phyloP scores from a whole-genome alignment of 2,113 vertebrate genomes.

The Rhinichthys klamathensis region DNA sequence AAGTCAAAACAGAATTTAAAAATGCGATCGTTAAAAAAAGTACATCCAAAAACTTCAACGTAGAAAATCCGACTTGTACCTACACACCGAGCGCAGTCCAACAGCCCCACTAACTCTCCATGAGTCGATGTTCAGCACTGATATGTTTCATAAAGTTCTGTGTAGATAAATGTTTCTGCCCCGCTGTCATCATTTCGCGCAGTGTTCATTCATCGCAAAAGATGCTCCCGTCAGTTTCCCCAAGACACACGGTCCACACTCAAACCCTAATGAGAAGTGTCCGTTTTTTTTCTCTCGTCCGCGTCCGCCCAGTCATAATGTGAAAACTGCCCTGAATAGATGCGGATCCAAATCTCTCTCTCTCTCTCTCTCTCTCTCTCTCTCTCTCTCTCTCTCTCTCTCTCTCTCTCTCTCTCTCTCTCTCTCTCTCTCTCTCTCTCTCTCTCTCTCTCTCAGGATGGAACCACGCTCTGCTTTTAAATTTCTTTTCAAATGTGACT shows the following conservation, averaged over 20 bases:
- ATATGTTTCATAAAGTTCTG: conserved; percentile 14
- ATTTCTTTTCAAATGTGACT: no score
- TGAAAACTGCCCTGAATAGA: not conserved
- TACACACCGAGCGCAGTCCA: no score
- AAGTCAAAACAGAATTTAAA: not conserved
- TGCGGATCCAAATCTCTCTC: conserved; percentile 8
- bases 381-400: conserved; percentile 40
- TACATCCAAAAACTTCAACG: conserved; percentile 29
- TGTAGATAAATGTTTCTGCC: not conserved
- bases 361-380: conserved; percentile 25
- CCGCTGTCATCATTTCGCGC: not conserved
- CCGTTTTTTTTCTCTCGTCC: conserved; percentile 6
- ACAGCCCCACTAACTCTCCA: not conserved
- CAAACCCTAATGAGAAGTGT: conserved; percentile 1
- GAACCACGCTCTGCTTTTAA: conserved; percentile 11
- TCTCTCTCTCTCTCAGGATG: conserved; percentile 7
- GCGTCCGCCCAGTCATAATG: not conserved
- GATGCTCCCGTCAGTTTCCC: not conserved
- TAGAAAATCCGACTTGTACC: not conserved
- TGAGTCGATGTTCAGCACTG: not conserved
- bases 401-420: conserved; percentile 31
- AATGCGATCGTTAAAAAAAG: not conserved
- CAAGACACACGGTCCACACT: not conserved
- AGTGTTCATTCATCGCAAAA: not conserved
- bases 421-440: conserved; percentile 28